These are phyloP conservation scores for Aplidium turbinatum DNA, from an alignment of 23 tunicate genomes.

Conservation along the genomic window DNA sequence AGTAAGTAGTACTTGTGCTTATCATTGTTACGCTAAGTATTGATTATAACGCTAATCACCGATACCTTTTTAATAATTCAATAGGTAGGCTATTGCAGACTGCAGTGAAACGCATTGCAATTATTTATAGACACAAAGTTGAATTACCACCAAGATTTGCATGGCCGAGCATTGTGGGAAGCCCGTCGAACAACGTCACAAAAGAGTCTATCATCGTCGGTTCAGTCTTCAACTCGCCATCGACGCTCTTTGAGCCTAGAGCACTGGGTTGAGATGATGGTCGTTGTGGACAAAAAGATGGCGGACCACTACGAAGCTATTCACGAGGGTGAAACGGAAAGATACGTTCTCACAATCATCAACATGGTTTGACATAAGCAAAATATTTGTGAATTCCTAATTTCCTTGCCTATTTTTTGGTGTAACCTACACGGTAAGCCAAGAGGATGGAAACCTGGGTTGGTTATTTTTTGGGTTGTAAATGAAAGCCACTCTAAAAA, in stretches of 20 bases:
- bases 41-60: no score
- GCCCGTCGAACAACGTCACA: constrained; percentile 12
- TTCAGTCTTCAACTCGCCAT: constrained; percentile 5
- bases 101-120: no score
- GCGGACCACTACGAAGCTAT: constrained; percentile 49
- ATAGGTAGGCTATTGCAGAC: no score
- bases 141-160: constrained; percentile 42
- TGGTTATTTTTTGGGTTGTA: no score
- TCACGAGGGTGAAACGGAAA: constrained; percentile 52
- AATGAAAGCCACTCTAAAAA: no score
- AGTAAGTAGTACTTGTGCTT: no score
- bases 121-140: constrained; percentile 72
- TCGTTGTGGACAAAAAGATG: constrained; percentile 79
- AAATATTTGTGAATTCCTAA: no score
- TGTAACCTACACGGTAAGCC: no score
- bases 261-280: constrained; percentile 73
- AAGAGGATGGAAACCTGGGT: no score
- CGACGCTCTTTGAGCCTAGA: constrained; percentile 75
- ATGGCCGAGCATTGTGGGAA: constrained; percentile 63
- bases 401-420: no score
- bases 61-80: no score
- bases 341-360: constrained; percentile 74
- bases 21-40: no score
- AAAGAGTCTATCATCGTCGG: neutral
- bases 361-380: constrained; percentile 92